Base-by-base conservation (phyloP, 2,888 invertebrate species). In the Xanthostigma xanthostigma region DNA sequence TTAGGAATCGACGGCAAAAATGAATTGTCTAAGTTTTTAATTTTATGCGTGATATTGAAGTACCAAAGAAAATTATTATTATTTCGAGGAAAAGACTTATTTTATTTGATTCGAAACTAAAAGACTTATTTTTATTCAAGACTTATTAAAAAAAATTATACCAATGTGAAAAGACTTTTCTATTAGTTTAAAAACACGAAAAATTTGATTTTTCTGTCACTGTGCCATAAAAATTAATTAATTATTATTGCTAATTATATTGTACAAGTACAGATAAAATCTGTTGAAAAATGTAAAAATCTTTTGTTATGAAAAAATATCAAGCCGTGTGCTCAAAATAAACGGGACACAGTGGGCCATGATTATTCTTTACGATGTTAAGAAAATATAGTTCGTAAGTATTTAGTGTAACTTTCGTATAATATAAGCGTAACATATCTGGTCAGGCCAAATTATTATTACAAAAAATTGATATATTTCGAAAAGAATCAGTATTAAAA, bases 391-490 rank as follows among this genome's bases (percentile, higher is more conserved):
- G 36, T 39, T 46, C 13, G n/a, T 46, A 46, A 46, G 46, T 36
- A 36, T 12, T 40, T 36, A 36, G 36, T 39, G 27, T 46, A 36
- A 36, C 33, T 34, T 48, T 41, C 36, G 36, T 13, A 48, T 43
- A 48, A 33, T 48, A 17, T 48, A 48, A 48, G 48, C 40, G 46
- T 48, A 48, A 48, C 48, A 48, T 48, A 48, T 48, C 48, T 48
- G 48, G 48, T 48, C 48, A 48, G 48, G 48, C 48, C 48, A 48
- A 48, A 48, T 48, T 48, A 48, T 48, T 42, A 48, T 42, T 14
- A 34, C 42, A 48, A 42, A 46, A 48, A 48, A 43, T 43, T 36
- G 42, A 48, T 48, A 48, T 48, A 46, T 48, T 48, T 43, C 40
- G 43, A 48, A 39, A 48, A 42, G 27, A 48, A 48, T 41, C 41